Conservation (phyloP, 1,140 invertebrate species). For the Euwallacea similis region DNA sequence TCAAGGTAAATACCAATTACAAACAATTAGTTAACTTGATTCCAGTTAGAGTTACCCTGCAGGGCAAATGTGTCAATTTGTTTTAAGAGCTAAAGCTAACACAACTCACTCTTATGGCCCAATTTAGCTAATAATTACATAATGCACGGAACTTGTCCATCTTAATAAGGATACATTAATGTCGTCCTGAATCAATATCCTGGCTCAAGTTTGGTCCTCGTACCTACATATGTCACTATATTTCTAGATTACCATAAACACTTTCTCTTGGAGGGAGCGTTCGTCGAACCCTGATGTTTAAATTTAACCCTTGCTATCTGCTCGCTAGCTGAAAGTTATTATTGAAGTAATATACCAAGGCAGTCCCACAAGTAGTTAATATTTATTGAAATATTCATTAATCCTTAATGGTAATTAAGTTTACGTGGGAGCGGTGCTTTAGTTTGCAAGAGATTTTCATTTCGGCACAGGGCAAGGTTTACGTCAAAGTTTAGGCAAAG, state of each 20-base stretch:
- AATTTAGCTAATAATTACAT: too few relatives aligned
- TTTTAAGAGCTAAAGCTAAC: too few relatives aligned
- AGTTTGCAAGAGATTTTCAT: not conserved
- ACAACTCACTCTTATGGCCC: too few relatives aligned
- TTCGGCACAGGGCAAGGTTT: not conserved
- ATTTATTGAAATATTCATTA: conserved; percentile 6
- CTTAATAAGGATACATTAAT: not conserved
- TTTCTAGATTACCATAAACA: not conserved
- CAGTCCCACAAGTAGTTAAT: conserved; percentile 6
- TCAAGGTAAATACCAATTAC: too few relatives aligned
- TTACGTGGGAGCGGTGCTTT: not conserved
- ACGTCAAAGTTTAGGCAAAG: not conserved
- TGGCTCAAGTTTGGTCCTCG: not conserved
- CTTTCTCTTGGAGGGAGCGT: not conserved
- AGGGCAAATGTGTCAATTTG: too few relatives aligned
- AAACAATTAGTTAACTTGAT: too few relatives aligned
- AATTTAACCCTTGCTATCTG: not conserved
- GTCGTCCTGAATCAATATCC: not conserved
- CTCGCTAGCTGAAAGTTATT: not conserved
- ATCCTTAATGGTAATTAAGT: conserved; percentile 7
- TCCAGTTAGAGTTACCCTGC: too few relatives aligned
- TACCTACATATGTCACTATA: not conserved
- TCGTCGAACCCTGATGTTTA: not conserved
- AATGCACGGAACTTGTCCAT: too few relatives aligned
- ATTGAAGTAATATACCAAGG: not conserved